Evolutionary conservation across 2,113 vertebrate genomes (phyloP).

Genomic region (Megalops atlanticus): DNA sequence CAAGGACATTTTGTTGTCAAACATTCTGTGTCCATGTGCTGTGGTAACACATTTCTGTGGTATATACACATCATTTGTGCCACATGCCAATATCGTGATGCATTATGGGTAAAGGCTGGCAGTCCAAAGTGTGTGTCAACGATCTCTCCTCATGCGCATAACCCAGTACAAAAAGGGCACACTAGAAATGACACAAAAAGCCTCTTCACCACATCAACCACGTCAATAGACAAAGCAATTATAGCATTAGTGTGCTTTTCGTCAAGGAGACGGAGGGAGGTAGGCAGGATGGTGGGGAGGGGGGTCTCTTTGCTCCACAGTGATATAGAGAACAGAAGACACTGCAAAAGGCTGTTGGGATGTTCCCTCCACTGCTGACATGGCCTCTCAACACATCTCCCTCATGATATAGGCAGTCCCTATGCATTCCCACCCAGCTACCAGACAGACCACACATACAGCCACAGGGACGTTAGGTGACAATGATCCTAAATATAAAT

Average conservation of each 20-base stretch:
- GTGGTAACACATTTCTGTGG: neutral
- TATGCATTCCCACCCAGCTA: neutral
- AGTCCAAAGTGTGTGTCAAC: neutral
- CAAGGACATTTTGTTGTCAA: too few species aligned
- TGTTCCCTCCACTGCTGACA: neutral
- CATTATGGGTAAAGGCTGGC: too few species aligned
- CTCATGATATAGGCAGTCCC: neutral
- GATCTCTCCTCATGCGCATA: neutral
- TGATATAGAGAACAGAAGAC: neutral
- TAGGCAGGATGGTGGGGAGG: too few species aligned
- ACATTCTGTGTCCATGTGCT: neutral
- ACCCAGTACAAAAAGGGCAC: neutral
- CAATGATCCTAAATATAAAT: too few species aligned
- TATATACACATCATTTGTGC: neutral
- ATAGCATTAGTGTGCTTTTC: conserved; percentile 43
- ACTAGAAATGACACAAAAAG: conserved; percentile 22
- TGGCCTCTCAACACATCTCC: neutral
- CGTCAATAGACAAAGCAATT: conserved; percentile 38
- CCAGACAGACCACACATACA: neutral
- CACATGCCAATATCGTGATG: too few species aligned
- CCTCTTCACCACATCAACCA: conserved; percentile 25
- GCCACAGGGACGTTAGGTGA: neutral
- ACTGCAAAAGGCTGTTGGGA: neutral
- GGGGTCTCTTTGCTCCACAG: neutral
- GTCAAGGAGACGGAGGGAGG: neutral